These are phyloP conservation scores for Aporophyla nigra DNA, from an alignment of 2,888 invertebrate species.

Conservation along the genomic window DNA sequence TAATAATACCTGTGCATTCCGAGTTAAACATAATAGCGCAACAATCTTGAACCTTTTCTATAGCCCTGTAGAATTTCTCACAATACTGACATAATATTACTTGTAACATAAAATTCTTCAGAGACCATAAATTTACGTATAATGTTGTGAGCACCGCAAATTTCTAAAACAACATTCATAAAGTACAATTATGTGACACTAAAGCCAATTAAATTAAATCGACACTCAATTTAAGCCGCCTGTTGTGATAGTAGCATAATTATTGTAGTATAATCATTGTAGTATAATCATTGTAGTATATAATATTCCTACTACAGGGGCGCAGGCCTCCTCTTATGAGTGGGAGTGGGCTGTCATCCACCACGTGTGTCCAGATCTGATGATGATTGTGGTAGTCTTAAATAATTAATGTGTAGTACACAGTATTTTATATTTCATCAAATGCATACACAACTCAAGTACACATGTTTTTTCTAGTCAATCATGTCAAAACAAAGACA, in stretches of 20 bases:
- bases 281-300: too few relatives aligned
- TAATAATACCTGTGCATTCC: constrained; percentile 10
- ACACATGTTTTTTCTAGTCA: background rate
- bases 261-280: too few relatives aligned
- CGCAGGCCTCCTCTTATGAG: too few relatives aligned
- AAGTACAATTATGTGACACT: background rate
- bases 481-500: background rate
- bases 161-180: constrained; percentile 3
- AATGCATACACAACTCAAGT: background rate
- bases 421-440: background rate
- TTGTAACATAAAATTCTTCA: constrained; percentile 18
- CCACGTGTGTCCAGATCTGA: background rate
- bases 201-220: too few relatives aligned
- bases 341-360: background rate
- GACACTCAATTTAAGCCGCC: too few relatives aligned
- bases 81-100: constrained; percentile 26
- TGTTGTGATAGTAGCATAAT: background rate
- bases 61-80: constrained; percentile 34
- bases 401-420: background rate
- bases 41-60: constrained; percentile 14
- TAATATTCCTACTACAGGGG: background rate
- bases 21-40: constrained; percentile 21
- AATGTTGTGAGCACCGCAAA: background rate
- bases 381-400: background rate
- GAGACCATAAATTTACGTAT: background rate